These are phyloP conservation scores for Phenganax marumi DNA, from an alignment of 92 coral and sea anemone genomes.

Conservation along the genomic window DNA sequence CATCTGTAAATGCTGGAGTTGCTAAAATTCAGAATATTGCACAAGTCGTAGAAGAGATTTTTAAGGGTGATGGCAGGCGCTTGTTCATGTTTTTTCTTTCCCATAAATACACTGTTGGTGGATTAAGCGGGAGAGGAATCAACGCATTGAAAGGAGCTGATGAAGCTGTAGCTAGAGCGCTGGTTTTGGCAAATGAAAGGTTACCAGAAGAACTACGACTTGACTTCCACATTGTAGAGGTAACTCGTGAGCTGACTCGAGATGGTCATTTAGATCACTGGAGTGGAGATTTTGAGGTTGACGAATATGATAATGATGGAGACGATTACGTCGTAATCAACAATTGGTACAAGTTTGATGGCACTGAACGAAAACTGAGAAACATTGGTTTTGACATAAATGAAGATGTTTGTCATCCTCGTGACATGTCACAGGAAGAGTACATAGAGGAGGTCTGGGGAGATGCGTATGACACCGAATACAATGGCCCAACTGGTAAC, in stretches of 20 bases:
- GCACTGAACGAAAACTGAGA: neutral
- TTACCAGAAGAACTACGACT: conserved; percentile 27
- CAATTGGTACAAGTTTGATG: conserved; percentile 16
- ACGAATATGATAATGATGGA: conserved; percentile 38
- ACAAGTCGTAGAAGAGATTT: neutral
- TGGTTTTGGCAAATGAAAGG: conserved; percentile 39
- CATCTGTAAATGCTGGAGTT: conserved; percentile 38
- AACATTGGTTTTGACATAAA: neutral
- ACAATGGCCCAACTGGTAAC: conserved; percentile 47
- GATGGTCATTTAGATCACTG: conserved; percentile 25
- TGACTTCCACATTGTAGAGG: conserved; percentile 34
- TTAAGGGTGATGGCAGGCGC: neutral
- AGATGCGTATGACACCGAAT: conserved; percentile 26
- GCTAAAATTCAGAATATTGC: conserved; percentile 12
- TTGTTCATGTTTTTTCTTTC: conserved; percentile 35
- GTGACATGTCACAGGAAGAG: conserved; percentile 31
- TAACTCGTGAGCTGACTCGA: conserved; percentile 2
- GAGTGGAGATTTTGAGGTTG: neutral
- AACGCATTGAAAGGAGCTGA: conserved; percentile 49
- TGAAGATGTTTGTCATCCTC: conserved; percentile 18
- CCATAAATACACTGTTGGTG: conserved; percentile 37
- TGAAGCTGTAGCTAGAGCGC: conserved; percentile 15
- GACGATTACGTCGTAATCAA: conserved; percentile 31
- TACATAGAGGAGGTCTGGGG: conserved; percentile 45
- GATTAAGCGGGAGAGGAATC: conserved; percentile 25